phyloP scores from a whole-genome alignment of 1,140 invertebrate genomes.

The Bombus cullumanus region DNA sequence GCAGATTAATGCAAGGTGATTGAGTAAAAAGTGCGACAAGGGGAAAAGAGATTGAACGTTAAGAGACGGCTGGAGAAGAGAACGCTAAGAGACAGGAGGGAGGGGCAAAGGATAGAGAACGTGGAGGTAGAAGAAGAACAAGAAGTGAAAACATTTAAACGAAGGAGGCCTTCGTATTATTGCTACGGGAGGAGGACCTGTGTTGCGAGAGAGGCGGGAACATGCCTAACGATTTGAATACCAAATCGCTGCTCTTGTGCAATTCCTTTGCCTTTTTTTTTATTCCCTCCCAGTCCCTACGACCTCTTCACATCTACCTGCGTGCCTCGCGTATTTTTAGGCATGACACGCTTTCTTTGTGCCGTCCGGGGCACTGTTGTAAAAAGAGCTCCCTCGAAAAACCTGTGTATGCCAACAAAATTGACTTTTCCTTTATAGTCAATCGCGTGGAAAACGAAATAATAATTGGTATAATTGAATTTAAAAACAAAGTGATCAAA shows the following conservation, averaged over 20 bases:
- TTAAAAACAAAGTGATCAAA: not conserved
- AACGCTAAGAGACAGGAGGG: not conserved
- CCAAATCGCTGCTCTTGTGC: conserved; percentile 75
- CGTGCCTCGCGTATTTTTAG: conserved; percentile 76
- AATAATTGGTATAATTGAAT: not conserved
- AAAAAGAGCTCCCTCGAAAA: conserved; percentile 53
- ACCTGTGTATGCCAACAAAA: not conserved
- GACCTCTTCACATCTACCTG: conserved; percentile 72
- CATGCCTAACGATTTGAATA: conserved; percentile 76
- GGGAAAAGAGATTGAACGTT: conserved; percentile 1
- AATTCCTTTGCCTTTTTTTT: conserved; percentile 60
- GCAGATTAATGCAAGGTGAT: not conserved
- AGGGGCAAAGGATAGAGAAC: not conserved
- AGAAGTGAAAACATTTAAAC: conserved; percentile 51
- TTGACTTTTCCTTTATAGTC: not conserved
- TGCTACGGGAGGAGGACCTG: conserved; percentile 38
- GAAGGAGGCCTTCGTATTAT: conserved; percentile 45
- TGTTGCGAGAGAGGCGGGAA: conserved; percentile 60
- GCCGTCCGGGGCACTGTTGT: conserved; percentile 39
- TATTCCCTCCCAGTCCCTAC: conserved; percentile 57
- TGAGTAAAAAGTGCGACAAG: conserved; percentile 14
- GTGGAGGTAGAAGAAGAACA: conserved; percentile 15
- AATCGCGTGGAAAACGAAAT: not conserved
- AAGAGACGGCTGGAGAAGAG: not conserved
- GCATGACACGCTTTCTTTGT: conserved; percentile 76